Base-by-base conservation (phyloP, 2,888 invertebrate genomes). In the Drosophila putrida region DNA sequence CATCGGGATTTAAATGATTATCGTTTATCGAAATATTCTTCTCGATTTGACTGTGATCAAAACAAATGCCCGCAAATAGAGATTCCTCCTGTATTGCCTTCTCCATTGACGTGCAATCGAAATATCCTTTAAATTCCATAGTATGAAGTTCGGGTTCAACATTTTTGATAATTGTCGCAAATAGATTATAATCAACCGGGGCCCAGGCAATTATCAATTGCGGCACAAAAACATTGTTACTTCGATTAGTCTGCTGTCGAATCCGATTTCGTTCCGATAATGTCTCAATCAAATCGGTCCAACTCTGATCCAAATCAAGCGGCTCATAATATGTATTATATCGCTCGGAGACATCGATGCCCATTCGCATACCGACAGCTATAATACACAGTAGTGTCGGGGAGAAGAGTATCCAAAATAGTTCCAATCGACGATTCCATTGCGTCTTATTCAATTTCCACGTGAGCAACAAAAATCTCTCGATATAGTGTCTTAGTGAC, bases 31-130 rank as follows among this genome's bases (percentile, higher is more conserved):
- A 0, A 28, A 54, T 43, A 0, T 6, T 0, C 25, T 31, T 36
- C 4, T 58, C 93, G 2, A 54, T 53, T 1, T 43, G 95, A 94
- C 69, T 94, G 91, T 78, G 93, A 94, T 69, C 96, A 93, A 75
- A 97, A 93, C 47, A 85, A 4, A 90, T 63, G 15, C 90, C 91
- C 2, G 81, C 83, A n/a, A 86, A 78, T 2, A 80, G 67, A 4
- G 8, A 65, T 0, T 82, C 63, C 0, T 35, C 5, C 5, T 38
- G 6, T 20, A 90, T 25, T 1, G 59, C 58, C 0, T 10, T 1
- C 0, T 62, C 55, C 54, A 90, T 8, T 13, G 0, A 20, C 1
- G 13, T 79, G 20, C 54, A 87, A 6, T 53, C 58, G 0, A 5
- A 4, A 31, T 55, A 88, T 0, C 11, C 31, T 0, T 35, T 4